These are phyloP conservation scores for Sebastes steindachneri DNA, from an alignment of 2,797 vertebrate species.

Conservation along the genomic window DNA sequence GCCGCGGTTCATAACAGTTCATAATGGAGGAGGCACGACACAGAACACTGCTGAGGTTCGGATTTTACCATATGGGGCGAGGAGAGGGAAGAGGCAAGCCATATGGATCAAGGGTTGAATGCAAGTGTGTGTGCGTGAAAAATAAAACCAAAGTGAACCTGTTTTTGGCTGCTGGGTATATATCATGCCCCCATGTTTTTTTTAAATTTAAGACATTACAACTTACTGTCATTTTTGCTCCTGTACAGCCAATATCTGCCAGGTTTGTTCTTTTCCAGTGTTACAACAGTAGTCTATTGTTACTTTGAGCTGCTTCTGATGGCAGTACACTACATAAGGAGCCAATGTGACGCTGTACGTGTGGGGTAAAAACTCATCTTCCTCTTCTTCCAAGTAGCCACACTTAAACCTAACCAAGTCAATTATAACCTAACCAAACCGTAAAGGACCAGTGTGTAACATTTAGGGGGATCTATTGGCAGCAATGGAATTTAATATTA, in stretches of 20 bases:
- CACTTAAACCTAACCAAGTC: background rate
- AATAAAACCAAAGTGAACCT: too few species aligned
- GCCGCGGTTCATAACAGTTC: conserved; percentile 36
- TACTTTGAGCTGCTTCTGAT: background rate
- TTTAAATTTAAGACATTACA: background rate
- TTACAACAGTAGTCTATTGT: too few species aligned
- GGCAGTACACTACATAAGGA: background rate
- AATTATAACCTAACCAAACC: background rate
- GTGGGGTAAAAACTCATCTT: background rate
- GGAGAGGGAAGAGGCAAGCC: conserved; percentile 24
- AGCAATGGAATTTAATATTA: too few species aligned
- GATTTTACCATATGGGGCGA: conserved; percentile 42
- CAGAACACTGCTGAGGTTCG: conserved; percentile 45
- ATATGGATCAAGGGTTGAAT: conserved; percentile 37
- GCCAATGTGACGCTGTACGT: background rate
- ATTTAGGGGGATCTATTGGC: too few species aligned
- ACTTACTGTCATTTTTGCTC: background rate
- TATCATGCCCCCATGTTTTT: background rate
- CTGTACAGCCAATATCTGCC: background rate
- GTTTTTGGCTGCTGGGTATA: too few species aligned
- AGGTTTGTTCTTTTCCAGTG: too few species aligned
- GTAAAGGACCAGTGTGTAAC: background rate
- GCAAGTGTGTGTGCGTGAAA: background rate
- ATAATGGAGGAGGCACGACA: conserved; percentile 50
- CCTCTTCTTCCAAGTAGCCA: background rate